phyloP scores from a whole-genome alignment of 2,113 vertebrate species.

The Gadus chalcogrammus region DNA sequence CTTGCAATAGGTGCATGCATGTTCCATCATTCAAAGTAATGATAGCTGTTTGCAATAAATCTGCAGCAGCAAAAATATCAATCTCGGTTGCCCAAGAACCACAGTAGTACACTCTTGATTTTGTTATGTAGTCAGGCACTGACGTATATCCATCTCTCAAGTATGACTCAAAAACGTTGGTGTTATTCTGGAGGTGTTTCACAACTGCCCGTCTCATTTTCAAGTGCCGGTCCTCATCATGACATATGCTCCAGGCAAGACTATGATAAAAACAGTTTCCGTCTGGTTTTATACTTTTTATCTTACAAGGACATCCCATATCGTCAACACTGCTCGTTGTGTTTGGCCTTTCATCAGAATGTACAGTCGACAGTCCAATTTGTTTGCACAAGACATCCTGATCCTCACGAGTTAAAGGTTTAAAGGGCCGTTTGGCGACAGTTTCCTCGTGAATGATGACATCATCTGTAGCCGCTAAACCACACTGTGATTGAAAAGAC shows the following conservation, averaged over 20 bases:
- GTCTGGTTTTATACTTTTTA: slow-evolving; percentile 14
- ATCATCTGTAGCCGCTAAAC: not conserved
- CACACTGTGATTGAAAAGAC: too few species aligned
- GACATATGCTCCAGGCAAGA: slow-evolving; percentile 13
- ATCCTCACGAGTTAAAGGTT: not conserved
- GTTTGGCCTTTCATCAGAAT: not conserved
- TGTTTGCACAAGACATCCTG: not conserved
- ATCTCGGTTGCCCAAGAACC: too few species aligned
- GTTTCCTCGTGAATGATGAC: not conserved
- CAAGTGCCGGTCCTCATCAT: slow-evolving; percentile 14
- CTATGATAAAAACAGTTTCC: slow-evolving; percentile 32
- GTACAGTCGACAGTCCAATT: not conserved
- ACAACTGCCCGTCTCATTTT: not conserved
- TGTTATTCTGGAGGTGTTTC: too few species aligned
- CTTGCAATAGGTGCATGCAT: too few species aligned
- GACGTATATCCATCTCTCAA: too few species aligned
- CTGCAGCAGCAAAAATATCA: too few species aligned
- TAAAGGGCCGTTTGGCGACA: not conserved
- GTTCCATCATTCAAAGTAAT: too few species aligned
- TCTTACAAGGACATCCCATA: slow-evolving; percentile 12
- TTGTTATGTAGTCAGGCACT: too few species aligned
- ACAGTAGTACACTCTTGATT: too few species aligned
- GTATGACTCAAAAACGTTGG: too few species aligned
- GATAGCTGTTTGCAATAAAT: too few species aligned
- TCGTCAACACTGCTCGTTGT: not conserved